Evolutionary conservation across 2,797 vertebrate genomes (phyloP).

Genomic region (Falco concolor): DNA sequence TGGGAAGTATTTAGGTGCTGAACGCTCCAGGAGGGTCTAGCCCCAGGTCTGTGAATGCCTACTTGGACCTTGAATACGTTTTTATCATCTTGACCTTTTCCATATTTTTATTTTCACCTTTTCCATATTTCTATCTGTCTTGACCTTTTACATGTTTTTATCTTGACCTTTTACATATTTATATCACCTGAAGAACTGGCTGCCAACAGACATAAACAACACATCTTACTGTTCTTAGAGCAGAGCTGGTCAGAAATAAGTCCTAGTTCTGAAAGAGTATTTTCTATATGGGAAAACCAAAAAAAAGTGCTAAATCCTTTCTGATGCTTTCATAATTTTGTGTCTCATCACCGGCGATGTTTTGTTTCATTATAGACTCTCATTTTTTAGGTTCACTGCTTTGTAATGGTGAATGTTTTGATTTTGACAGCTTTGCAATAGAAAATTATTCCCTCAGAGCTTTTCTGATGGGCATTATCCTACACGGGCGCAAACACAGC

Average conservation of each 20-base stretch:
- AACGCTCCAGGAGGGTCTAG: background rate
- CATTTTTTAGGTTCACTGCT: accelerated
- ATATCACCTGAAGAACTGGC: background rate
- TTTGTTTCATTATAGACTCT: background rate
- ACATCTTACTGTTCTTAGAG: background rate
- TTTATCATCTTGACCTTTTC: background rate
- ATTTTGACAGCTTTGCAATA: background rate
- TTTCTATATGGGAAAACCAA: background rate
- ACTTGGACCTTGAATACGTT: background rate
- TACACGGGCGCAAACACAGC: accelerated
- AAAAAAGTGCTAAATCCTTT: background rate
- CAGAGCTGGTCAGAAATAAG: background rate
- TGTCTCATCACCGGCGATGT: background rate
- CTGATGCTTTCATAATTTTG: background rate
- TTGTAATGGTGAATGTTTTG: background rate
- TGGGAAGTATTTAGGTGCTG: background rate
- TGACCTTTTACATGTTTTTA: background rate
- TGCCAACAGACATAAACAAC: background rate
- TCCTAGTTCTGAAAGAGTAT: background rate
- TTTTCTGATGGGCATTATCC: background rate
- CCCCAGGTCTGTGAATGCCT: background rate
- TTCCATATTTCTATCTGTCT: background rate
- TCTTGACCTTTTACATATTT: background rate
- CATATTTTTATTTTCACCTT: too few species aligned
- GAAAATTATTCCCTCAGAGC: background rate